phyloP scores from a whole-genome alignment of 2,888 invertebrate species.

The Drosophila pseudotakahashii region DNA sequence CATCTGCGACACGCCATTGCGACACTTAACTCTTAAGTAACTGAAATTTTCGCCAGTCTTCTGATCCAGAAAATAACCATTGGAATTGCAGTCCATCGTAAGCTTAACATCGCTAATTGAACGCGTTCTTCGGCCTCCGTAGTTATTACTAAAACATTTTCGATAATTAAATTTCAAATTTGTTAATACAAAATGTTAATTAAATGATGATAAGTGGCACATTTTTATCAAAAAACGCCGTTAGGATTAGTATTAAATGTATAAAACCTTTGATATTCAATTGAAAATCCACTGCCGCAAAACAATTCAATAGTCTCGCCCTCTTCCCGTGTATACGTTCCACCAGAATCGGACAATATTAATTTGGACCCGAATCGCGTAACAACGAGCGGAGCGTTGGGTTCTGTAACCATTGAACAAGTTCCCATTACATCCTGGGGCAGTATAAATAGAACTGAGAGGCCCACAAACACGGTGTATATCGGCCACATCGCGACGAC shows the following conservation, averaged over 20 bases:
- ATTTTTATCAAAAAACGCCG: too few relatives aligned
- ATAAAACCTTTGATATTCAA: too few relatives aligned
- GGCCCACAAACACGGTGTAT: neutral
- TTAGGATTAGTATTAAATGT: too few relatives aligned
- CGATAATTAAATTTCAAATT: too few relatives aligned
- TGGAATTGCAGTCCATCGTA: neutral
- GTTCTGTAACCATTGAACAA: fast-evolving
- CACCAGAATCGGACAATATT: neutral
- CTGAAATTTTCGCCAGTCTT: fast-evolving
- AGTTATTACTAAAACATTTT: too few relatives aligned
- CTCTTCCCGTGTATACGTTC: neutral
- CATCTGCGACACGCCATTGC: neutral
- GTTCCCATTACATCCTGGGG: constrained; percentile 6
- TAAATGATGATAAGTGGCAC: too few relatives aligned
- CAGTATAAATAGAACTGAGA: constrained; percentile 2
- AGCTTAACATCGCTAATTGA: neutral
- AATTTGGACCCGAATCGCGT: constrained; percentile 19
- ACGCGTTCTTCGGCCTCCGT: too few relatives aligned
- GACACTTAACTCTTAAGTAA: neutral
- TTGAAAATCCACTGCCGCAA: constrained; percentile 15
- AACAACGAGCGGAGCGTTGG: neutral
- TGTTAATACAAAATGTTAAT: too few relatives aligned
- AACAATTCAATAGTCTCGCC: constrained; percentile 1
- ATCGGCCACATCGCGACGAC: constrained; percentile 19
- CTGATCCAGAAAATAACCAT: fast-evolving